Evolutionary conservation across 1,140 invertebrate species (phyloP).

Genomic region (Drosophila neocordata): DNA sequence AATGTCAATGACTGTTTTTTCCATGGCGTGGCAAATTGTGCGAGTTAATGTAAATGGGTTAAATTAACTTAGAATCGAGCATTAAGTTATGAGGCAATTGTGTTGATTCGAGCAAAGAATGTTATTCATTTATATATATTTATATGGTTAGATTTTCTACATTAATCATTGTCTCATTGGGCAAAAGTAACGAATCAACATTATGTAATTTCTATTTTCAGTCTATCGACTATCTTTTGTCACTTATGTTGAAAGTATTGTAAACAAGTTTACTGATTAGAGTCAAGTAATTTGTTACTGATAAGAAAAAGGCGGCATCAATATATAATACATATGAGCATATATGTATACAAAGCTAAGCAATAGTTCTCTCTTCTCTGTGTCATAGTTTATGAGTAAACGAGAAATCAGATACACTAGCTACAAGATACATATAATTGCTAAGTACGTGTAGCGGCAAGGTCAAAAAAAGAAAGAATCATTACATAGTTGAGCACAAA

Average conservation of each 20-base stretch:
- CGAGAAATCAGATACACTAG: constrained; percentile 26
- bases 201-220: constrained; percentile 71
- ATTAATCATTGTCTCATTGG: neutral
- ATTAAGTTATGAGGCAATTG: constrained; percentile 18
- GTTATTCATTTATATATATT: neutral
- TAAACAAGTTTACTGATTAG: constrained; percentile 62
- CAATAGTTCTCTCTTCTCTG: constrained; percentile 21
- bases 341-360: neutral
- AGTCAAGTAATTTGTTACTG: constrained; percentile 15
- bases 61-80: constrained; percentile 73
- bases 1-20: constrained; percentile 66
- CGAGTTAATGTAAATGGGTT: constrained; percentile 74
- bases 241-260: constrained; percentile 62
- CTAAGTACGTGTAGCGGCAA: constrained; percentile 8
- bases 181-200: constrained; percentile 17
- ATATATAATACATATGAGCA: constrained; percentile 10
- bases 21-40: constrained; percentile 62
- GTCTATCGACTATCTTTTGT: constrained; percentile 35
- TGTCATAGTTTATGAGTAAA: constrained; percentile 30
- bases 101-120: constrained; percentile 22
- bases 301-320: neutral
- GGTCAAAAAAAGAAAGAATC: neutral
- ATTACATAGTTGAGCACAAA: neutral
- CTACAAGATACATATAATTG: constrained; percentile 33
- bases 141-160: neutral